Base-by-base conservation (phyloP, 92 coral and sea anemone species). In the Epizoanthus stellaris region DNA sequence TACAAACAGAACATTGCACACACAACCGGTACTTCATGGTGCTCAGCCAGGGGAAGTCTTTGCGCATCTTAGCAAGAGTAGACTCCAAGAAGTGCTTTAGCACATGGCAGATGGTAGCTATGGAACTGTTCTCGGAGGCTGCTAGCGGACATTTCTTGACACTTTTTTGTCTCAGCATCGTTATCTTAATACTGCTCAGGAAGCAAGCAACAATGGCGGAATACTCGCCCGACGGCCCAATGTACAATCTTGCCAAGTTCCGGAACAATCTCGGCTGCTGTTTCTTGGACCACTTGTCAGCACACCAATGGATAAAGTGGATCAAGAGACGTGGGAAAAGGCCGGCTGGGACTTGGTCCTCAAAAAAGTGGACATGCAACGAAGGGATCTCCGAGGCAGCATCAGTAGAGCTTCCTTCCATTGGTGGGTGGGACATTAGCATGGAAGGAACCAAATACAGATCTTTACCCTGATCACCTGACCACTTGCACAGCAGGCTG, bases 401-500 rank as follows among this genome's bases (percentile, higher is more conserved):
- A 49, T 71, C 71, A 58, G 57, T 39, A 19, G 71, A 30, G 23
- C 0, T 4, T 23, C 69, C 63, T 11, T 67, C 88, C n/a, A 15
- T 34, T 0, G 64, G 0, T 52, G 80, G 80, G n/a, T 77, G 83
- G 12, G 89, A 89, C 85, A 52, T 83, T 15, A 82, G 64, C 93
- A 74, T 74, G 67, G 82, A 67, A 38, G 94, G 92, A 21, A 81
- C 91, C 57, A 88, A 39, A 52, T 74, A 91, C 40, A 72, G 75
- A 25, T 84, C 84, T 23, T 59, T 11, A 20, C 38, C 84, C 60
- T 67, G 56, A 42, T 89, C 77, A 20, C 77, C 53, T 14, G 83
- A 70, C 87, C 87, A 91, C 14, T 77, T 69, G 40, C 94, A 91
- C 42, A 91, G 60, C 61, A 88, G 75, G 54, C 87, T 85, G 66